phyloP scores from a whole-genome alignment of 2,113 vertebrate species.

The Danionella cerebrum region DNA sequence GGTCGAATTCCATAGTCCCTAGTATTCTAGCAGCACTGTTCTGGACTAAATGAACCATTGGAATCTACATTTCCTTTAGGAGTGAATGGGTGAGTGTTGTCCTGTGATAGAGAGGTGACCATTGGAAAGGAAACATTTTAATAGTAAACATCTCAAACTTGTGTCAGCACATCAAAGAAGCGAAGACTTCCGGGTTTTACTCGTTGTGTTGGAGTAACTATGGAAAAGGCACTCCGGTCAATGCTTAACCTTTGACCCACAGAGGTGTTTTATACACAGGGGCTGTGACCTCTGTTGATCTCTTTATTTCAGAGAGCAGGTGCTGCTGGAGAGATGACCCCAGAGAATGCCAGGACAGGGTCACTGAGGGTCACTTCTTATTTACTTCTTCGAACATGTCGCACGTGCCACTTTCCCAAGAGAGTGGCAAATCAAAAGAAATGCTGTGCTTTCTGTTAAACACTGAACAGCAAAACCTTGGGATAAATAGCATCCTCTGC shows the following conservation, averaged over 20 bases:
- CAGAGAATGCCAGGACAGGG: conserved; percentile 3
- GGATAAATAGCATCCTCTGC: neutral
- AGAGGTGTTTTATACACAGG: conserved; percentile 33
- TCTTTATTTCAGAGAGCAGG: conserved; percentile 38
- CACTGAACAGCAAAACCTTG: no score
- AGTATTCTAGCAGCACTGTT: no score
- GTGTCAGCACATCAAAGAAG: neutral
- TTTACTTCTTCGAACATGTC: conserved; percentile 23
- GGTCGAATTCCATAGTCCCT: no score
- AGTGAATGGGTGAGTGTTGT: no score
- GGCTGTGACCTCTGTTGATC: conserved; percentile 24
- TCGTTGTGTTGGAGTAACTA: neutral
- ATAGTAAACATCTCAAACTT: neutral
- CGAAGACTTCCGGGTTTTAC: conserved; percentile 13
- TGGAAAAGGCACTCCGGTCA: conserved; percentile 18
- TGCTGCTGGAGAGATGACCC: conserved; percentile 33
- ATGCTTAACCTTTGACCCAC: conserved; percentile 30
- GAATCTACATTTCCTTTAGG: no score
- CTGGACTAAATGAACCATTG: no score
- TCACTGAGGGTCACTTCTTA: conserved; percentile 16
- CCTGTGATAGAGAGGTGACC: no score
- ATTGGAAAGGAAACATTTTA: neutral
- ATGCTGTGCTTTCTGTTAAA: no score
- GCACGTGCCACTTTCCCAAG: conserved; percentile 37
- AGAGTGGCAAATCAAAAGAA: conserved; percentile 1